phyloP scores from a whole-genome alignment of 2,888 invertebrate genomes.

The Xylota sylvarum region DNA sequence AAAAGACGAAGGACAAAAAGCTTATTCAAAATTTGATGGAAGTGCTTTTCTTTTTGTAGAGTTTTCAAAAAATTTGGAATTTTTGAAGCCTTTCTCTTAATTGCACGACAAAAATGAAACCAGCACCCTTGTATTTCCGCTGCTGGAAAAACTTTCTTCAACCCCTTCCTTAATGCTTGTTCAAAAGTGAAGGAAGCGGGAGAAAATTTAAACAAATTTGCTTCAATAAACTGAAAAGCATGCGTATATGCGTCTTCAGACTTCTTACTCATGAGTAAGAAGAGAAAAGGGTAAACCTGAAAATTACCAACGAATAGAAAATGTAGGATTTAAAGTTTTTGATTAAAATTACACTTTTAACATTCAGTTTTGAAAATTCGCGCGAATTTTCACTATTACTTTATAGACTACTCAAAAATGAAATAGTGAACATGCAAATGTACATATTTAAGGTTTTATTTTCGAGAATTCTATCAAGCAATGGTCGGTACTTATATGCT shows the following conservation, averaged over 20 bases:
- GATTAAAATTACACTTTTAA: background rate
- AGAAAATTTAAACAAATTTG: slow-evolving; percentile 10
- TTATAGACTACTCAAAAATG: background rate
- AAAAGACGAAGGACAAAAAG: slow-evolving; percentile 7
- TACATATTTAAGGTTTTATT: background rate
- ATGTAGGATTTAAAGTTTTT: background rate
- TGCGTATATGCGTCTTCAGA: too few relatives aligned
- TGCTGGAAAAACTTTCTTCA: slow-evolving; percentile 11
- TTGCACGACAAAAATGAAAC: slow-evolving; percentile 21
- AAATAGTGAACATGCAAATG: background rate
- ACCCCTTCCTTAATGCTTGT: slow-evolving; percentile 6
- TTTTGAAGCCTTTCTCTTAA: slow-evolving; percentile 5
- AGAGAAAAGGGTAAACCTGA: background rate
- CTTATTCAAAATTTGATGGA: slow-evolving; percentile 16
- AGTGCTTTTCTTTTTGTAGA: slow-evolving; percentile 20
- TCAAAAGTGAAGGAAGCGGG: slow-evolving; percentile 10
- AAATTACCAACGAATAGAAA: too few relatives aligned
- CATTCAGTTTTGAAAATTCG: background rate
- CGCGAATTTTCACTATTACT: background rate
- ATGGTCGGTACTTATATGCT: slow-evolving; percentile 11
- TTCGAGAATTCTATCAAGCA: background rate
- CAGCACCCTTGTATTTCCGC: slow-evolving; percentile 1
- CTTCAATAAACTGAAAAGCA: slow-evolving; percentile 12
- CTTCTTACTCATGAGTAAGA: too few relatives aligned
- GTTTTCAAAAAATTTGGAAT: slow-evolving; percentile 19